Evolutionary conservation across 2,888 invertebrate species (phyloP), one percentile per base, ranked within the genome.

Genomic region (Artemia sinica): DNA sequence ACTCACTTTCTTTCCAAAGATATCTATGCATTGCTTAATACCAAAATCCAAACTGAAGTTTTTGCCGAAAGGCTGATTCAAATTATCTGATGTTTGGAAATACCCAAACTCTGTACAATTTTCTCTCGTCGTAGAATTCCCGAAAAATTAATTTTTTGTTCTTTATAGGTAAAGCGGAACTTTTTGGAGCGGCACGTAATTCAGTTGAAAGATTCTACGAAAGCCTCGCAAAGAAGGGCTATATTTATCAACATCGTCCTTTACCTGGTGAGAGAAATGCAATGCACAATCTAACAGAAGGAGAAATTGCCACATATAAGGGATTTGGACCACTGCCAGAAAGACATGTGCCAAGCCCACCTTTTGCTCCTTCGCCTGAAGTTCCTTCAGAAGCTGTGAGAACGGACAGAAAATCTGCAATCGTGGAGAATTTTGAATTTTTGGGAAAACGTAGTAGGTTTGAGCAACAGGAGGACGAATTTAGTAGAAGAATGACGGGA

Each of bases 71-170:
- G 77, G 84, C 77, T 78, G 85, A 71, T 85, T 84, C 0, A 78
- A 75, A 0, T 74, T 67, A 71, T 85, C 84, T 0, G 93, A 91
- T 0, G 91, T 89, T 80, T 96, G 95, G 78, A 86, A 96, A 78
- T 89, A 96, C 49, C 94, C 95, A 77, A 95, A 96, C 77, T 96
- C 96, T 0, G 89, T 91, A 76, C 95, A 96, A 0, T 94, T 94
- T 79, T 95, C 94, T 77, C 91, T 95, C 71, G 95, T 95, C 71
- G 95, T 95, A 75, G 90, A 89, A 0, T 94, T 86, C 76, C 81
- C 87, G 86, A 77, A 49, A 77, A 75, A 50, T 41, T 13, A 49
- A 41, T 41, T 6, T 41, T 41, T 41, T 41, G 41, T 41, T 41
- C 41, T 18, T 58, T 58, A n/a, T 28, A 58, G 63, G 63, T 18